A percentile compares a stretch with the other conserved stretches of the same genome.
Evolutionary conservation across 2,888 invertebrate genomes (phyloP).

Genomic region (Ornithoptera priamus): DNA sequence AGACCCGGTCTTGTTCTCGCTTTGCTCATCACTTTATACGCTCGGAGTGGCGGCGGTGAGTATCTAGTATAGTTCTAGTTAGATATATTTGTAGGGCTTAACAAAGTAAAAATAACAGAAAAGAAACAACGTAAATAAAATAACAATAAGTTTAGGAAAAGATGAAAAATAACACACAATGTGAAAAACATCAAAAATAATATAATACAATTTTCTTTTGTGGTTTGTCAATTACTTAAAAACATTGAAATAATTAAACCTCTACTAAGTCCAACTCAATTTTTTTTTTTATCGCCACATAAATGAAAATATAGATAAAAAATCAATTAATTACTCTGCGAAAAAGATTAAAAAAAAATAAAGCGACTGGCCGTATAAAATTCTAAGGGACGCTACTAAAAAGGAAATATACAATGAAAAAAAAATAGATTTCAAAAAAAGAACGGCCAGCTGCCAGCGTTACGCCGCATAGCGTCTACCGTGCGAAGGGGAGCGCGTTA

Average conservation of each 20-base stretch:
- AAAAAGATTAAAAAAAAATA: slow-evolving; percentile 61
- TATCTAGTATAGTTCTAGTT: too few relatives aligned
- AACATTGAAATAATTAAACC: slow-evolving; percentile 2
- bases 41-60: too few relatives aligned
- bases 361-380: slow-evolving; percentile 64
- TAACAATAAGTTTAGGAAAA: too few relatives aligned
- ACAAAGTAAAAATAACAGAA: too few relatives aligned
- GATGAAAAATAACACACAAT: too few relatives aligned
- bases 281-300: slow-evolving; percentile 7
- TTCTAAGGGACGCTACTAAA: slow-evolving; percentile 68
- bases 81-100: too few relatives aligned
- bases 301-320: slow-evolving; percentile 37
- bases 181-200: background rate
- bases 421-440: slow-evolving; percentile 60
- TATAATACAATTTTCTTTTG: background rate
- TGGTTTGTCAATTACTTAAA: background rate
- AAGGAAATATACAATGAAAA: slow-evolving; percentile 58
- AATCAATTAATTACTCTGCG: slow-evolving; percentile 54
- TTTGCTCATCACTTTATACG: too few relatives aligned
- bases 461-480: slow-evolving; percentile 55
- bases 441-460: slow-evolving; percentile 73
- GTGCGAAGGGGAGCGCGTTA: slow-evolving; percentile 46
- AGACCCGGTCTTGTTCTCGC: too few relatives aligned
- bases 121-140: too few relatives aligned
- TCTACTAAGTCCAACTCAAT: slow-evolving; percentile 26